These are phyloP conservation scores for Dryas iulia DNA, from an alignment of 1,140 invertebrate genomes.

Conservation along the genomic window DNA sequence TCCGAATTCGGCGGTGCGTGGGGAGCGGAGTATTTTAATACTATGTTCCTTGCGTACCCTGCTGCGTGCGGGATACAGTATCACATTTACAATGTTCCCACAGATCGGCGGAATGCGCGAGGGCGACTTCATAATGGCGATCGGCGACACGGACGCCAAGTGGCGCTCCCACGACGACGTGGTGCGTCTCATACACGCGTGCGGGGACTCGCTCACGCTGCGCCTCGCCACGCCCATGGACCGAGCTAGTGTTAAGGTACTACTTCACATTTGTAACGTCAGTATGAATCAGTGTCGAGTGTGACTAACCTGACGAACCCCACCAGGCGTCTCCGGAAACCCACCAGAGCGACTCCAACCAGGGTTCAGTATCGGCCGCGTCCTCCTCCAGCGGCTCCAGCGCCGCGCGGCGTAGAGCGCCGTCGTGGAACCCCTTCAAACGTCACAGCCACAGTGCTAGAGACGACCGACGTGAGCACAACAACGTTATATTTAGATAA, in stretches of 20 bases:
- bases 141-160: conserved; percentile 94
- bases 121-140: conserved; percentile 85
- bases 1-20: too few species aligned
- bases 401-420: conserved; percentile 51
- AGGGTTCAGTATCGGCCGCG: conserved; percentile 74
- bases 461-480: conserved; percentile 44
- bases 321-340: conserved; percentile 35
- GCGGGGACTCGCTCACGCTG: conserved; percentile 87
- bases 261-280: too few species aligned
- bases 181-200: conserved; percentile 90
- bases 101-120: conserved; percentile 17
- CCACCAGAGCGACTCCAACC: conserved; percentile 58
- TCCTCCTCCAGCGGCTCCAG: conserved; percentile 70
- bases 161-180: conserved; percentile 97
- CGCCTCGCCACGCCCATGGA: conserved; percentile 95
- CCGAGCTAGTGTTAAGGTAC: conserved; percentile 51
- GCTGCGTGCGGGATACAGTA: too few species aligned
- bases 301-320: background rate
- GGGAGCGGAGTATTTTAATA: too few species aligned
- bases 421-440: conserved; percentile 77
- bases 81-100: background rate
- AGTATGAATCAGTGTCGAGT: background rate
- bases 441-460: conserved; percentile 48
- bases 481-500: conserved; percentile 73
- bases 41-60: too few species aligned